Evolutionary conservation across 2,888 invertebrate genomes (phyloP).

Genomic region (Pyrrhia umbra): DNA sequence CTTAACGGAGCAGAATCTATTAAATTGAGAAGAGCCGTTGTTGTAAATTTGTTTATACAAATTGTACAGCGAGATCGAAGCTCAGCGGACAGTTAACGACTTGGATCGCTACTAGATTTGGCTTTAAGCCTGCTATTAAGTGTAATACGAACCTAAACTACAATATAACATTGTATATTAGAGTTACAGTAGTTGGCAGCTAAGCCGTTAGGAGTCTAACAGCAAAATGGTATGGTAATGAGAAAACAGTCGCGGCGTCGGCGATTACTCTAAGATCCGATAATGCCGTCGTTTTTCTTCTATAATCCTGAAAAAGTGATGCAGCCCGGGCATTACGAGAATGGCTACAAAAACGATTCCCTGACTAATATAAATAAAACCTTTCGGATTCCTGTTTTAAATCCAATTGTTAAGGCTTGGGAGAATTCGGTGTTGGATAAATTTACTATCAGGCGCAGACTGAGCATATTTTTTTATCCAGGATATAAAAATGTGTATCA

Average conservation of each 20-base stretch:
- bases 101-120: slow-evolving; percentile 32
- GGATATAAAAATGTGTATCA: slow-evolving; percentile 22
- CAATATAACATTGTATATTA: slow-evolving; percentile 30
- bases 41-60: slow-evolving; percentile 25
- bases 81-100: slow-evolving; percentile 27
- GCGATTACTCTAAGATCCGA: slow-evolving; percentile 86
- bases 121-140: slow-evolving; percentile 45
- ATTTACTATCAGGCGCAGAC: slow-evolving; percentile 55
- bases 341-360: slow-evolving; percentile 76
- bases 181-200: slow-evolving; percentile 38
- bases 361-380: slow-evolving; percentile 80
- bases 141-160: slow-evolving; percentile 24
- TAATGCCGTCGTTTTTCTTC: slow-evolving; percentile 86
- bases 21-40: slow-evolving; percentile 24
- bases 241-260: slow-evolving; percentile 78
- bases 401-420: slow-evolving; percentile 70
- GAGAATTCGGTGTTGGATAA: slow-evolving; percentile 61
- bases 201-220: slow-evolving; percentile 49
- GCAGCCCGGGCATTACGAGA: slow-evolving; percentile 75
- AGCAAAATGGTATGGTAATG: slow-evolving; percentile 80
- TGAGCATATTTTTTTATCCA: slow-evolving; percentile 31
- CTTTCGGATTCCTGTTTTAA: slow-evolving; percentile 74
- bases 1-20: slow-evolving; percentile 45
- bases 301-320: slow-evolving; percentile 87
- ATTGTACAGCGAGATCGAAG: slow-evolving; percentile 29